Evolutionary conservation across 1,140 invertebrate species (phyloP), one percentile per base, ranked within the genome.

Genomic region (Tetramorium alpestre): DNA sequence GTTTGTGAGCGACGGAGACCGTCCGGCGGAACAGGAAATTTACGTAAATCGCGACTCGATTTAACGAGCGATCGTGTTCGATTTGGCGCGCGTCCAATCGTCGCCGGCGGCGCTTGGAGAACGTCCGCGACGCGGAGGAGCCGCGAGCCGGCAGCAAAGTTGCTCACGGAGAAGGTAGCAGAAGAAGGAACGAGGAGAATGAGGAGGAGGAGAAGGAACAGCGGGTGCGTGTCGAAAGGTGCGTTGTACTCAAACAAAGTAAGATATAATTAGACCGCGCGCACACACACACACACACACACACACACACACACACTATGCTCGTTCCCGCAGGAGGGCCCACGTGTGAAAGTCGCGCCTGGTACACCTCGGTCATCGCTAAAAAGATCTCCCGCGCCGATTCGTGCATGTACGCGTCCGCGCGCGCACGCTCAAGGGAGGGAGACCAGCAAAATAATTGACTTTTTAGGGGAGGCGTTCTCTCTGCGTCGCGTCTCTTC

Each of bases 241-340:
- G 94, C 94, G 94, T 95, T 95, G 94, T 94, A 95, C 94, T 94
- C 94, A 94, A 95, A 95, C 94, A 95, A 95, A 95, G 94, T 94
- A 90, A 92, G 94, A 93, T 95, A 95, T 94, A 93, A 94, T 94
- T 94, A 94, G 94, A 93, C 84, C 85, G 90, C 87, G 90, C 22
- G 22, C 22, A 22, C 22, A 22, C 90, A 89, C 44, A 47, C 44
- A 80, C 85, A 89, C 86, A 28, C 28, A 28, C 33, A 33, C 33
- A 33, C 33, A 33, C 33, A 33, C 3, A 33, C 33, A 4, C 33
- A 90, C 90, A 81, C 49, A 88, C 60, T 75, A 75, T 90, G 90
- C 64, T 78, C 78, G 76, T 76, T 72, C 78, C 87, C 85, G 77
- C 84, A 67, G 82, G 85, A 56, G 69, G 41, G 69, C 76, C 90